Conservation (phyloP, 2,888 invertebrate species). For the Baccha elongata region DNA sequence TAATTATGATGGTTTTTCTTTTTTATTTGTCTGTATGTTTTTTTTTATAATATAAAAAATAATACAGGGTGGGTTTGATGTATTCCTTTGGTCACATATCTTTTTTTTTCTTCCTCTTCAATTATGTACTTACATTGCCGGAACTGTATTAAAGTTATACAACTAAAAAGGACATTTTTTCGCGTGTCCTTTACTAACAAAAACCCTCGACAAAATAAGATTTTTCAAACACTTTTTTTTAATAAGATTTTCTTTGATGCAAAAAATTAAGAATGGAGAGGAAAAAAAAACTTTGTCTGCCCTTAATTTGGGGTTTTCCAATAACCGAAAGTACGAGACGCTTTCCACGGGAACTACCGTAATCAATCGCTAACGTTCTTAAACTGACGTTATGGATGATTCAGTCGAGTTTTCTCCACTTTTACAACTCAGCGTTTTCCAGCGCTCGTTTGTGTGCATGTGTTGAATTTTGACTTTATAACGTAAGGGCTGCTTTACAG, state of each 20-base stretch:
- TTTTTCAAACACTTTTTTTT: conserved; percentile 1
- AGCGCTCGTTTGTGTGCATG: conserved; percentile 18
- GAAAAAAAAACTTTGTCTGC: conserved; percentile 45
- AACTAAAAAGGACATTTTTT: conserved; percentile 54
- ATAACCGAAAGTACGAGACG: conserved; percentile 53
- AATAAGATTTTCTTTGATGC: conserved; percentile 1
- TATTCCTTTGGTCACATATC: conserved; percentile 33
- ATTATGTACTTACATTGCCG: conserved; percentile 55
- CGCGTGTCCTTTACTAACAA: conserved; percentile 8
- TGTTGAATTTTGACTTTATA: conserved; percentile 60
- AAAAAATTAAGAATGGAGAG: conserved; percentile 23
- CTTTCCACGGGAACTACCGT: conserved; percentile 66
- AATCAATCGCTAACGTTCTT: conserved; percentile 69
- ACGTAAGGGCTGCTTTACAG: conserved; percentile 52
- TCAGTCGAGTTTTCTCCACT: conserved; percentile 55
- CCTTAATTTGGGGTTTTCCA: conserved; percentile 60
- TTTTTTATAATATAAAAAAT: background rate
- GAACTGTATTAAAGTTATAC: conserved; percentile 48
- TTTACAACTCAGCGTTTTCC: conserved; percentile 63
- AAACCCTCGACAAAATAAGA: background rate
- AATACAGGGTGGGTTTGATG: conserved; percentile 21
- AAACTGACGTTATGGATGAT: conserved; percentile 65
- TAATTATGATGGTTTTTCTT: conserved; percentile 54
- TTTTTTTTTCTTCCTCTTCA: conserved; percentile 1
- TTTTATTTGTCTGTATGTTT: conserved; percentile 16